A percentile compares a stretch with the other conserved stretches of the same genome.
phyloP scores from a whole-genome alignment of 2,888 invertebrate species.

The Lithosia quadra region DNA sequence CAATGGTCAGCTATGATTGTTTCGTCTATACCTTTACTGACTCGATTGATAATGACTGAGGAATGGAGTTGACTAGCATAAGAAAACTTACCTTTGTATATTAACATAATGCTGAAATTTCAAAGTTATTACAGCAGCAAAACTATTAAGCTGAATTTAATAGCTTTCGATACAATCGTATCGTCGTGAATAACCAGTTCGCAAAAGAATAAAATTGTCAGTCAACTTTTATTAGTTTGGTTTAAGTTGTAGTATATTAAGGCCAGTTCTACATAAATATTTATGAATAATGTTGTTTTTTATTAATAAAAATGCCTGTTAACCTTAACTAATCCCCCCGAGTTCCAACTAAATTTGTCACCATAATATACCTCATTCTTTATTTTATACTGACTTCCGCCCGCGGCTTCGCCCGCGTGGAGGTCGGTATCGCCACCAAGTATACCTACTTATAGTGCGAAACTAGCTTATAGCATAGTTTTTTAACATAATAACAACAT shows the following conservation, averaged over 20 bases:
- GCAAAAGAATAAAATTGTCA: slow-evolving; percentile 54
- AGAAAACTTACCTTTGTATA: slow-evolving; percentile 38
- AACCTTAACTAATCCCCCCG: not conserved
- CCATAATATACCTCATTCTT: no score
- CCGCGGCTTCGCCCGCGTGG: no score
- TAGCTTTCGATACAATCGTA: slow-evolving; percentile 35
- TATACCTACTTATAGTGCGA: no score
- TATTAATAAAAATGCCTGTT: slow-evolving; percentile 30
- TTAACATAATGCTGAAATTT: slow-evolving; percentile 33
- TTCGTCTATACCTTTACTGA: slow-evolving; percentile 57
- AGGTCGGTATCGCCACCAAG: no score
- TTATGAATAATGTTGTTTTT: slow-evolving; percentile 62
- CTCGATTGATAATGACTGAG: slow-evolving; percentile 53
- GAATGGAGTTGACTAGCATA: slow-evolving; percentile 45
- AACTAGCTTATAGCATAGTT: no score
- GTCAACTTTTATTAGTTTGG: slow-evolving; percentile 66
- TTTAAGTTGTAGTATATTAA: slow-evolving; percentile 76
- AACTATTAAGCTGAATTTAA: slow-evolving; percentile 55
- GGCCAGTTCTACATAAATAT: slow-evolving; percentile 80
- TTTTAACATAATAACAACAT: no score
- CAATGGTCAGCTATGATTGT: slow-evolving; percentile 56
- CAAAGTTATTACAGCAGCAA: slow-evolving; percentile 58
- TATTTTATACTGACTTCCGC: no score
- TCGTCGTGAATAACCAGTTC: slow-evolving; percentile 33
- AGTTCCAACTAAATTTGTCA: not conserved